Evolutionary conservation across 2,888 invertebrate genomes (phyloP).

Genomic region (Cyaniris semiargus): DNA sequence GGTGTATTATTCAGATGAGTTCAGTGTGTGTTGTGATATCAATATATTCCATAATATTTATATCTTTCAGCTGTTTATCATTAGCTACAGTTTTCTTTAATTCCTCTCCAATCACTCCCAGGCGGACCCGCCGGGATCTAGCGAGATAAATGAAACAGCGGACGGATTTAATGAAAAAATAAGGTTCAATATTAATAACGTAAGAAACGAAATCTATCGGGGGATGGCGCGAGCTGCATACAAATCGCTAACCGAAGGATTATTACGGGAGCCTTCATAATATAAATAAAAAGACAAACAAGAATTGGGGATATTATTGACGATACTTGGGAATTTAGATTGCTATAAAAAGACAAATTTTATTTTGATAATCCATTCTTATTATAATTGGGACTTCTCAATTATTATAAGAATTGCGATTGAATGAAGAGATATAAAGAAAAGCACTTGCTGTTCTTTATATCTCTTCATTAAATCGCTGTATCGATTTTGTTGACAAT

Average conservation of each 20-base stretch:
- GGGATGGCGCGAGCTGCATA: conserved; percentile 61
- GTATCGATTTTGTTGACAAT: too few species aligned
- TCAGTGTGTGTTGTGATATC: too few species aligned
- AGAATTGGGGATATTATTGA: neutral
- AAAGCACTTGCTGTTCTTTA: too few species aligned
- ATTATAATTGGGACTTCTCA: too few species aligned
- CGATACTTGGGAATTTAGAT: neutral
- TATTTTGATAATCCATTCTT: too few species aligned
- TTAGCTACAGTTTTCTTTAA: neutral
- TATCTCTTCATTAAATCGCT: too few species aligned
- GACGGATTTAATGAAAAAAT: conserved; percentile 48
- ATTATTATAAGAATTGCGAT: too few species aligned
- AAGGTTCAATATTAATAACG: conserved; percentile 66
- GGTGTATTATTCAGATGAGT: too few species aligned
- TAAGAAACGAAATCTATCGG: conserved; percentile 73
- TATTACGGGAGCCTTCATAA: conserved; percentile 35
- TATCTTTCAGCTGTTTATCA: neutral
- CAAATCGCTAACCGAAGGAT: conserved; percentile 43
- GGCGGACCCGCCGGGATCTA: neutral
- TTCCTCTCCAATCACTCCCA: neutral
- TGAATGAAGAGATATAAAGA: too few species aligned
- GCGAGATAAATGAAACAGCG: conserved; percentile 40
- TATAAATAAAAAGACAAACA: conserved; percentile 9
- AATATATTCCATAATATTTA: too few species aligned
- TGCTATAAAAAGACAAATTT: neutral